These are phyloP conservation scores for rabbit (Oryctolagus cuniculus) DNA, from an alignment of 2,113 vertebrate species.

Conservation along the genomic window DNA sequence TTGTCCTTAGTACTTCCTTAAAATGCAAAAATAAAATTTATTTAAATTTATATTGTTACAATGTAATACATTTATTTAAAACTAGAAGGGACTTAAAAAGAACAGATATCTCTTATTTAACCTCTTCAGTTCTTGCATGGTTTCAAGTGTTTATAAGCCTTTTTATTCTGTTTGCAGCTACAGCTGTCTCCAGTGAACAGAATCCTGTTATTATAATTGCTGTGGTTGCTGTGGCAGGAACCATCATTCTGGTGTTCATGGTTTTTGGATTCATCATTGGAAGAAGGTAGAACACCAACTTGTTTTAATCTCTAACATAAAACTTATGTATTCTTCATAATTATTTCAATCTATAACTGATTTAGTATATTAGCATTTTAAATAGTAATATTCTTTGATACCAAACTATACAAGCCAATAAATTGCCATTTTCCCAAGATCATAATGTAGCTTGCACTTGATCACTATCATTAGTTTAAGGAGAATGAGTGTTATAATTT, in stretches of 20 bases:
- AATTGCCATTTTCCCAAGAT: not conserved
- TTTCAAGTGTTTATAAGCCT: slow-evolving; percentile 54
- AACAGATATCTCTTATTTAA: slow-evolving; percentile 6
- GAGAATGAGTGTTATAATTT: not conserved
- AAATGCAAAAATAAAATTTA: not conserved
- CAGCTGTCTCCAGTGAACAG: slow-evolving; percentile 97
- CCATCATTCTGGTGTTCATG: slow-evolving; percentile 99
- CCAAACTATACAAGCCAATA: not conserved
- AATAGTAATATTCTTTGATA: slow-evolving; percentile 23
- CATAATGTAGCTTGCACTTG: not conserved
- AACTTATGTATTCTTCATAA: slow-evolving; percentile 25
- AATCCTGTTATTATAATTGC: slow-evolving; percentile 99
- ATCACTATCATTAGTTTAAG: not conserved
- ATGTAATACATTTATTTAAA: slow-evolving; percentile 53
- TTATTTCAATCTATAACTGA: not conserved
- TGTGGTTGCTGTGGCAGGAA: slow-evolving; percentile 98
- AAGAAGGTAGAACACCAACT: slow-evolving; percentile 94
- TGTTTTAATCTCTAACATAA: not conserved
- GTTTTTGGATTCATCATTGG: slow-evolving; percentile 99
- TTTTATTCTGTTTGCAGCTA: slow-evolving; percentile 88
- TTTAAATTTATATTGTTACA: slow-evolving; percentile 11
- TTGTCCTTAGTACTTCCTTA: not conserved
- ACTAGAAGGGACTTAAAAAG: slow-evolving; percentile 45
- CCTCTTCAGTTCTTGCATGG: not conserved
- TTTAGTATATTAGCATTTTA: not conserved